Conservation (phyloP, 2,113 vertebrate species). For the Shinisaurus crocodilurus region DNA sequence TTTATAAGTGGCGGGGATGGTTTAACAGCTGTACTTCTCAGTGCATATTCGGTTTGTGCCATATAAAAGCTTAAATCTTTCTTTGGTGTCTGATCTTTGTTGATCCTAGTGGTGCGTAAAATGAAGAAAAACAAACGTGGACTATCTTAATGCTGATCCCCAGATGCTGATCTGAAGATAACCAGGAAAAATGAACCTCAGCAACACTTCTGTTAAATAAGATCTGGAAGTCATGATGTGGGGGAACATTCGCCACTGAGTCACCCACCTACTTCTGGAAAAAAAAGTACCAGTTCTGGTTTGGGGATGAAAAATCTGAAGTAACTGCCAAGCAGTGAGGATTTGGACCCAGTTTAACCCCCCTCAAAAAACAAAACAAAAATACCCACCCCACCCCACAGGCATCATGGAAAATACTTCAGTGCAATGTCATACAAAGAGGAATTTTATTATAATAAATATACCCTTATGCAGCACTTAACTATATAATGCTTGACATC, state of each 20-base stretch:
- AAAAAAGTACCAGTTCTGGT: neutral
- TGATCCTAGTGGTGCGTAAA: neutral
- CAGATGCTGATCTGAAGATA: neutral
- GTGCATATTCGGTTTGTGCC: slow-evolving; percentile 51
- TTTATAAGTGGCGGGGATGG: slow-evolving; percentile 47
- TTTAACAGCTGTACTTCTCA: slow-evolving; percentile 55
- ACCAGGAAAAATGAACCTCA: neutral
- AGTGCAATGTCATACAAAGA: neutral
- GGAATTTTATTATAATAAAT: neutral
- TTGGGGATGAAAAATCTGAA: neutral
- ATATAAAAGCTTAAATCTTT: neutral
- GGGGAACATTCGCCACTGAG: neutral
- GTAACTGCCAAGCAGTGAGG: neutral
- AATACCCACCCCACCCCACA: neutral
- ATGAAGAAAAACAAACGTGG: neutral
- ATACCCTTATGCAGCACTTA: neutral
- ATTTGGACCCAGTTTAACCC: neutral
- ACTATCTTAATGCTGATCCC: neutral
- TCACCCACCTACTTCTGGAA: neutral
- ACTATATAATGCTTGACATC: too few relatives aligned
- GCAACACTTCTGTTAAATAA: neutral
- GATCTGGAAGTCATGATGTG: neutral
- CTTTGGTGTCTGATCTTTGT: neutral
- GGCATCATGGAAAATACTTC: neutral
- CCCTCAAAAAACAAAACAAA: neutral